Percentiles rank a stretch among this genome's conserved stretches.
These are phyloP conservation scores for Amphimedon queenslandica DNA, from an alignment of 37 sponge, comb jelly and placozoan genomes.

Conservation along the genomic window DNA sequence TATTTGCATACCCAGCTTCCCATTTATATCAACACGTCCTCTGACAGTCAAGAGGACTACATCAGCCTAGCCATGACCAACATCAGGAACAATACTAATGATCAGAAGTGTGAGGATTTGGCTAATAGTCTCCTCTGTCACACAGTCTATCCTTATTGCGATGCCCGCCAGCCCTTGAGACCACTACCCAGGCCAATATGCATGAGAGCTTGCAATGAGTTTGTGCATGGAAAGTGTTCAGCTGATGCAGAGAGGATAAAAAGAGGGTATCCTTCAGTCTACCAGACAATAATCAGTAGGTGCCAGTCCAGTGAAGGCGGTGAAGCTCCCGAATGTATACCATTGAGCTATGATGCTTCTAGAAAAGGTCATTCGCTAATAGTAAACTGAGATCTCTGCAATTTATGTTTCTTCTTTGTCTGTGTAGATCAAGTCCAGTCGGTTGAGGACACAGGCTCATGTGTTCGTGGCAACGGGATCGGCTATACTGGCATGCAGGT, in stretches of 20 bases:
- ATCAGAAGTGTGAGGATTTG: not conserved
- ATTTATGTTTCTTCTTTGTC: not conserved
- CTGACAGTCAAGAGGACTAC: too few species aligned
- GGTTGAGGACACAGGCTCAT: not conserved
- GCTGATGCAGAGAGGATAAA: not conserved
- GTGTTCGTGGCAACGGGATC: conserved; percentile 22
- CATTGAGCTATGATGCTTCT: conserved; percentile 1
- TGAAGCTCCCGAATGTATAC: conserved; percentile 21
- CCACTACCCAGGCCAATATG: conserved; percentile 16
- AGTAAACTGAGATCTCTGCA: too few species aligned
- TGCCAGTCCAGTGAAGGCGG: conserved; percentile 24
- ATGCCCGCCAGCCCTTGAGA: not conserved
- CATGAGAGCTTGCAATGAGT: conserved; percentile 12
- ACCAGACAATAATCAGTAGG: not conserved
- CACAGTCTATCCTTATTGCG: conserved; percentile 25
- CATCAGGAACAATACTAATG: not conserved
- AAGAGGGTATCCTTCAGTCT: not conserved
- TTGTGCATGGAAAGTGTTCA: conserved; percentile 4
- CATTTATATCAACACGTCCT: too few species aligned
- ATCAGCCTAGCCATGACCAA: too few species aligned
- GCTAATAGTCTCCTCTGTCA: conserved; percentile 20
- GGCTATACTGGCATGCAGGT: conserved; percentile 7
- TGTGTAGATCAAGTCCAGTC: not conserved
- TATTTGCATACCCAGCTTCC: too few species aligned
- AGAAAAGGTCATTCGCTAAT: not conserved